Conservation (phyloP, 2,113 vertebrate species). For the Nothobranchius kuhntae region DNA sequence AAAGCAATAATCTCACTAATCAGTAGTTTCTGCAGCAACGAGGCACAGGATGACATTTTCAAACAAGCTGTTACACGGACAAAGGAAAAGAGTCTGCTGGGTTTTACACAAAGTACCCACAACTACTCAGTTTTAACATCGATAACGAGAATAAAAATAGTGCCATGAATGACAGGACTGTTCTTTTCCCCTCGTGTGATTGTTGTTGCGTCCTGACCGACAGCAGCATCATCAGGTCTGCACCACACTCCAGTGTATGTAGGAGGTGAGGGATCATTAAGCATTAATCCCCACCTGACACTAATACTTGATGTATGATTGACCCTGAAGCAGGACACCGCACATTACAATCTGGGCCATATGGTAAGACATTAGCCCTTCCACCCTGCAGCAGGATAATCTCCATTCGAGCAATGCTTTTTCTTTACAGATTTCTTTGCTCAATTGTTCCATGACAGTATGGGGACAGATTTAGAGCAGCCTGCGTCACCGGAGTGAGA, state of each 20-base stretch:
- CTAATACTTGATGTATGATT: conserved; percentile 86
- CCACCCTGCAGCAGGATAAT: conserved; percentile 80
- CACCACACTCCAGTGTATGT: conserved; percentile 56
- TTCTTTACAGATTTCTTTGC: conserved; percentile 83
- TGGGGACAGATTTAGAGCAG: conserved; percentile 73
- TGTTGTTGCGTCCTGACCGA: background rate
- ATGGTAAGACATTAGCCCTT: conserved; percentile 82
- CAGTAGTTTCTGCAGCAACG: conserved; percentile 53
- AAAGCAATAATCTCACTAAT: conserved; percentile 73
- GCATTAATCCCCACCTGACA: conserved; percentile 85
- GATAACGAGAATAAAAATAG: conserved; percentile 12
- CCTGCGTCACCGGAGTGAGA: conserved; percentile 65
- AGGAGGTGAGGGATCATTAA: conserved; percentile 73
- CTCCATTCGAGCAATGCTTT: conserved; percentile 77
- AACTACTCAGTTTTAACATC: background rate
- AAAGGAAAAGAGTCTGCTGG: conserved; percentile 2
- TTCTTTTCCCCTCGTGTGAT: background rate
- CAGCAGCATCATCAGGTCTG: background rate
- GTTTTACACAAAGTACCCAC: background rate
- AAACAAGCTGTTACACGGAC: conserved; percentile 34
- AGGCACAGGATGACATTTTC: conserved; percentile 41
- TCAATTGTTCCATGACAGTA: conserved; percentile 82
- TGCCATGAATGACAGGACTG: background rate
- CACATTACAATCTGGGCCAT: conserved; percentile 78
- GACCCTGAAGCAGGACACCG: conserved; percentile 78